phyloP scores from a whole-genome alignment of 2,888 invertebrate species.

The Sclerodermus sp. region DNA sequence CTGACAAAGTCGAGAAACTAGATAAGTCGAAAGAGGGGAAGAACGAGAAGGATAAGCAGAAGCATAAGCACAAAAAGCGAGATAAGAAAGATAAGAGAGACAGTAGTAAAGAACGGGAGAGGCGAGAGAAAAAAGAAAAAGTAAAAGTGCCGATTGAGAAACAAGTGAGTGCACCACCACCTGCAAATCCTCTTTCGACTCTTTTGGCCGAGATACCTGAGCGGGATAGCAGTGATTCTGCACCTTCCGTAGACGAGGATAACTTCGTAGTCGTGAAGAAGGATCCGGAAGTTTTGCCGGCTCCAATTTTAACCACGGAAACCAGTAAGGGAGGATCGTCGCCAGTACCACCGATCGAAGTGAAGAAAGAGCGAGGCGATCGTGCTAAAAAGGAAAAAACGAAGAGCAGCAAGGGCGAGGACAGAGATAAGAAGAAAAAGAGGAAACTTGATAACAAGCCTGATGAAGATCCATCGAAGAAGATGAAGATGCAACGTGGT shows the following conservation, averaged over 20 bases:
- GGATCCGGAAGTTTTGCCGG: slow-evolving; percentile 24
- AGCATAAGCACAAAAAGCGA: slow-evolving; percentile 62
- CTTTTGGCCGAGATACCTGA: slow-evolving; percentile 45
- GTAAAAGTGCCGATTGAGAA: slow-evolving; percentile 47
- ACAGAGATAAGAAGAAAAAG: slow-evolving; percentile 55
- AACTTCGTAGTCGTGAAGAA: slow-evolving; percentile 31
- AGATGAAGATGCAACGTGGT: slow-evolving; percentile 39
- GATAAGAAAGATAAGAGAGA: slow-evolving; percentile 67
- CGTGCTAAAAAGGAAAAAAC: slow-evolving; percentile 56
- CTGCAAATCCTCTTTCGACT: slow-evolving; percentile 58
- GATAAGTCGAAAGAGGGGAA: slow-evolving; percentile 47
- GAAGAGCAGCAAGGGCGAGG: slow-evolving; percentile 55
- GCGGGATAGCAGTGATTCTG: slow-evolving; percentile 48
- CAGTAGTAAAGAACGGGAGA: slow-evolving; percentile 66
- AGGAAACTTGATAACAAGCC: slow-evolving; percentile 42
- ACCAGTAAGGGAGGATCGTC: slow-evolving; percentile 47
- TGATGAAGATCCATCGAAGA: slow-evolving; percentile 37
- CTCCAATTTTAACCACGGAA: slow-evolving; percentile 39
- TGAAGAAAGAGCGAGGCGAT: slow-evolving; percentile 54
- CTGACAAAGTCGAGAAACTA: slow-evolving; percentile 46
- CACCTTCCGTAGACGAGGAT: slow-evolving; percentile 47
- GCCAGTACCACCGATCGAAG: slow-evolving; percentile 30
- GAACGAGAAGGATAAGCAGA: slow-evolving; percentile 55
- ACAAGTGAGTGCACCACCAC: slow-evolving; percentile 40
- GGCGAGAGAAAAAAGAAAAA: slow-evolving; percentile 50